Evolutionary conservation across 2,113 vertebrate species (phyloP).

Genomic region (Astatotilapia flaviijosephi): DNA sequence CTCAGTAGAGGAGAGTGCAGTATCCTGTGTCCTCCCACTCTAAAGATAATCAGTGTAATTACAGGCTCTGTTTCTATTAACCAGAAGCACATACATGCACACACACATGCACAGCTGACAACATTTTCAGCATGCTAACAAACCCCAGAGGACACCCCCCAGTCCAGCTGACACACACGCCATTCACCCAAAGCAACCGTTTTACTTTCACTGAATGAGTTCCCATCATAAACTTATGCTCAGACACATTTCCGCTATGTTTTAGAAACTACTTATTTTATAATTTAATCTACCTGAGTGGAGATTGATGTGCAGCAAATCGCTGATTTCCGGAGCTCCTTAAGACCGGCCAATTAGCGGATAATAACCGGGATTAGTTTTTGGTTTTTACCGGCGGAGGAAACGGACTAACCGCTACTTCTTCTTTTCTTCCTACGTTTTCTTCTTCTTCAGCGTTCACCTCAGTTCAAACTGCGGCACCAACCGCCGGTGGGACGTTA

Average conservation of each 20-base stretch:
- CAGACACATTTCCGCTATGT: neutral
- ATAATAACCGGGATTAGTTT: slow-evolving; percentile 30
- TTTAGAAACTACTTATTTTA: neutral
- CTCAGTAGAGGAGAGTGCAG: neutral
- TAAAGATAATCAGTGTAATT: slow-evolving; percentile 29
- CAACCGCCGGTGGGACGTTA: neutral
- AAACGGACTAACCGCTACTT: neutral
- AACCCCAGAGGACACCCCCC: rapidly evolving
- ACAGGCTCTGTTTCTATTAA: neutral
- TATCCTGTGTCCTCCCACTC: slow-evolving; percentile 34
- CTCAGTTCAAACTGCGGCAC: neutral
- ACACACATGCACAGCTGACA: neutral
- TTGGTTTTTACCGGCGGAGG: neutral
- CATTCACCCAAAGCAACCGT: neutral
- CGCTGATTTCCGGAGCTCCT: neutral
- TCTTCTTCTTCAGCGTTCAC: neutral
- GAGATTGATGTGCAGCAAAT: neutral
- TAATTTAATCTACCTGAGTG: neutral
- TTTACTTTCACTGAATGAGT: neutral
- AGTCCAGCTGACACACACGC: neutral
- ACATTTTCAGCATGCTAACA: neutral
- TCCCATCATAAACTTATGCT: neutral
- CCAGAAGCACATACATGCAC: neutral
- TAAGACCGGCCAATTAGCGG: neutral
- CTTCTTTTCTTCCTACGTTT: neutral